Evolutionary conservation across 2,888 invertebrate species (phyloP).

Genomic region (Stenotaenia linearis): DNA sequence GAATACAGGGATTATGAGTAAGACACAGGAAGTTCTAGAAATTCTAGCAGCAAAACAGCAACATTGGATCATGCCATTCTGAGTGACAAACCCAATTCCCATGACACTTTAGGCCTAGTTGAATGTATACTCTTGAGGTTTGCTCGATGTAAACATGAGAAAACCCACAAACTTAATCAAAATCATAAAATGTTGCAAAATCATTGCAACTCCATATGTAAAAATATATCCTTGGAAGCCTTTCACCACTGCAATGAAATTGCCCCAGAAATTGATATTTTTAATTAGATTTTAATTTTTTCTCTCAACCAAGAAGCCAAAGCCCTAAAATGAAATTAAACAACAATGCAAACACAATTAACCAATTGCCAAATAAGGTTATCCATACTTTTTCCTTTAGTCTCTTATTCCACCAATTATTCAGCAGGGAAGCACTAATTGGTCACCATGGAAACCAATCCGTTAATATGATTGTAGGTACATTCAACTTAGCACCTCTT

Average conservation of each 20-base stretch:
- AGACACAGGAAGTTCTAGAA: background rate
- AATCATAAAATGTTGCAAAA: background rate
- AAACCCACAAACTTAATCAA: background rate
- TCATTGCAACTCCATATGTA: background rate
- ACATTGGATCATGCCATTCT: background rate
- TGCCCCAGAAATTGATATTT: too few relatives aligned
- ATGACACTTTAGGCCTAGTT: background rate
- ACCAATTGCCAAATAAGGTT: background rate
- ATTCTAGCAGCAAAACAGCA: background rate
- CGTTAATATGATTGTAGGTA: background rate
- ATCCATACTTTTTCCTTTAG: background rate
- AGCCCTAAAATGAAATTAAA: too few relatives aligned
- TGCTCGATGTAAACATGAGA: background rate
- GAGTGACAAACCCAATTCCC: background rate
- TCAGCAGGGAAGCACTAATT: background rate
- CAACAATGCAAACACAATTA: too few relatives aligned
- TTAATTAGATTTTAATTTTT: background rate
- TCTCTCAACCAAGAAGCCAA: background rate
- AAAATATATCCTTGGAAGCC: background rate
- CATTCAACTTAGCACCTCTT: background rate
- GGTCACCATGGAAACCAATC: background rate
- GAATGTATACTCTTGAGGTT: background rate
- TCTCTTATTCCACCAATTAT: background rate
- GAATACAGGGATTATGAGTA: background rate
- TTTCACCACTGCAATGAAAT: background rate